phyloP scores from a whole-genome alignment of 2,888 invertebrate genomes.

The Clepsis dumicolana region DNA sequence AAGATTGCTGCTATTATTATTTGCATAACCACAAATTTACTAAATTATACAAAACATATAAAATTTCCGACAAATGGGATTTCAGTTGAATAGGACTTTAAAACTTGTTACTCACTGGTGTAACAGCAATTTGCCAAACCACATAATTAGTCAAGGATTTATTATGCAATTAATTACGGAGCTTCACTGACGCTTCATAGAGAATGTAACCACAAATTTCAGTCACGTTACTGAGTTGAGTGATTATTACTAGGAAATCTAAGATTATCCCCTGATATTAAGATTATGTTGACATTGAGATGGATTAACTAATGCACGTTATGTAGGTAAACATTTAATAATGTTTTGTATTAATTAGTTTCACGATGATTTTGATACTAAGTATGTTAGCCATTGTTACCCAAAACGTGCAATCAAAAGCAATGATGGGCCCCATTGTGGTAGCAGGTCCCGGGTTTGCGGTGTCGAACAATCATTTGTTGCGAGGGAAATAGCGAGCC shows the following conservation, averaged over 20 bases:
- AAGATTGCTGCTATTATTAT: background rate
- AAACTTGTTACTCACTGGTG: background rate
- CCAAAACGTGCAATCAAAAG: constrained; percentile 1
- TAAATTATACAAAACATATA: background rate
- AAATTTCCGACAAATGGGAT: background rate
- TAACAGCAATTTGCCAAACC: constrained; percentile 2
- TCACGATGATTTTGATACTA: background rate
- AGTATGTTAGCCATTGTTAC: background rate
- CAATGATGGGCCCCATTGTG: background rate
- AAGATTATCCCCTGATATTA: constrained; percentile 14
- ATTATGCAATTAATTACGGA: constrained; percentile 29
- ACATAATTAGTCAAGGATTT: constrained; percentile 25
- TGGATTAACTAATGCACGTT: background rate
- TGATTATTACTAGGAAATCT: background rate
- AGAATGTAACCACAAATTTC: constrained; percentile 27
- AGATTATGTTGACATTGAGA: constrained; percentile 13
- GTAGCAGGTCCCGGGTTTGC: constrained; percentile 7
- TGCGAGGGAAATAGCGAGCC: background rate
- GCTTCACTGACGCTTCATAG: constrained; percentile 18
- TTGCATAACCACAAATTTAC: background rate
- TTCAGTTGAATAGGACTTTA: background rate
- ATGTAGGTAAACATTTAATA: constrained; percentile 5
- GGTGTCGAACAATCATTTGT: background rate
- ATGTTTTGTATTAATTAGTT: background rate
- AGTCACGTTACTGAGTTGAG: constrained; percentile 13